These are phyloP conservation scores for Emydocephalus ijimae DNA, from an alignment of 2,113 vertebrate genomes.

Conservation along the genomic window DNA sequence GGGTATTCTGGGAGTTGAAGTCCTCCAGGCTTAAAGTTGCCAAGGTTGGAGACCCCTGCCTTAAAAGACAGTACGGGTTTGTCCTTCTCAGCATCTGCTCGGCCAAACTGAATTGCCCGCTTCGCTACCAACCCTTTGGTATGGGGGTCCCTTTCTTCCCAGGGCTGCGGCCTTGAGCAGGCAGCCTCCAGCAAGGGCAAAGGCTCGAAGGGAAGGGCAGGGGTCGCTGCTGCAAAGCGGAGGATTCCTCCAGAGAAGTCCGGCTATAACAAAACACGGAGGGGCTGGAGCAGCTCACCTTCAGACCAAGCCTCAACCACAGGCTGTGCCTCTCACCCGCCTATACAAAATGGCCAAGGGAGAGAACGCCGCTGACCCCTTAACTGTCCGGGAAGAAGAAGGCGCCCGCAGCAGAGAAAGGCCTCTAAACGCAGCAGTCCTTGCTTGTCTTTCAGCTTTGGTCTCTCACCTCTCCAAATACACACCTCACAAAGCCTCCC, in stretches of 20 bases:
- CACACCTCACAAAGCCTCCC: neutral
- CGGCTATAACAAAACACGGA: neutral
- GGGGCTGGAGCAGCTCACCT: neutral
- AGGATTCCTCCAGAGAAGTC: neutral
- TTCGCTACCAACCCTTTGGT: neutral
- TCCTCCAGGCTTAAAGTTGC: no score
- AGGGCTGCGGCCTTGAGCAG: neutral
- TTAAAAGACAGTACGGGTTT: conserved; percentile 44
- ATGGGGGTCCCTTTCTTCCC: neutral
- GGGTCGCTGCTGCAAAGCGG: neutral
- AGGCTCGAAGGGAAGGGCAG: neutral
- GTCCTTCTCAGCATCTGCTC: conserved; percentile 58
- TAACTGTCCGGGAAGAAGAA: neutral
- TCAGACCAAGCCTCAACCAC: neutral
- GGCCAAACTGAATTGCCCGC: neutral
- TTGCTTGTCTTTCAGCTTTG: neutral
- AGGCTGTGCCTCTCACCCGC: neutral
- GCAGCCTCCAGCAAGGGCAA: neutral
- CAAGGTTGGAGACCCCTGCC: no score
- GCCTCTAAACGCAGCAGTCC: neutral
- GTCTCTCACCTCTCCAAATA: neutral
- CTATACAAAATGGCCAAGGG: neutral
- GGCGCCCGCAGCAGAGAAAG: neutral
- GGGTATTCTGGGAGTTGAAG: no score
- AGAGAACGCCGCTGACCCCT: neutral